These are phyloP conservation scores for Acholoe squamosa DNA, from an alignment of 2,888 invertebrate species.

Conservation along the genomic window DNA sequence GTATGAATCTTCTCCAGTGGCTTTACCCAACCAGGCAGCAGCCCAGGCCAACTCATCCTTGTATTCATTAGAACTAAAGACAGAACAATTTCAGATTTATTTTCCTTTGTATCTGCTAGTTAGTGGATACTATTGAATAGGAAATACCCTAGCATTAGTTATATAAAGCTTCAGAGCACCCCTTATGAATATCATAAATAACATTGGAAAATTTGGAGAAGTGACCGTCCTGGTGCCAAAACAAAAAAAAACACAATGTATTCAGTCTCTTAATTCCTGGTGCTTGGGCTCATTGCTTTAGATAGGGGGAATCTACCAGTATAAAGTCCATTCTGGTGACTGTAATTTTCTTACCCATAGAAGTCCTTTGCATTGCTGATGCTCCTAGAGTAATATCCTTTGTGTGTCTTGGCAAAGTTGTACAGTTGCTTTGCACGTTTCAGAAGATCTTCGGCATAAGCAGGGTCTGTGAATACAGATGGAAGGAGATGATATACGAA, in stretches of 20 bases:
- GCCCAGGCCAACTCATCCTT: slow-evolving; percentile 79
- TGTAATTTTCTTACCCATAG: slow-evolving; percentile 84
- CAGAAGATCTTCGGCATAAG: slow-evolving; percentile 84
- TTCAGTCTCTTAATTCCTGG: not conserved
- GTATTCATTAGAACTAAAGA: slow-evolving; percentile 66
- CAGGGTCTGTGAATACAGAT: slow-evolving; percentile 68
- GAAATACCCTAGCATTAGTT: not conserved
- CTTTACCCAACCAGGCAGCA: slow-evolving; percentile 77
- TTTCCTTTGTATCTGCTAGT: not conserved
- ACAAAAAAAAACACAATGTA: not conserved
- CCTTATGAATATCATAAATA: not conserved
- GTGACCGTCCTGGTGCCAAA: not conserved
- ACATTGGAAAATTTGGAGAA: no score
- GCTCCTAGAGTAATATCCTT: slow-evolving; percentile 85
- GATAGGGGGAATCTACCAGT: no score
- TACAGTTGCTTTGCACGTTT: slow-evolving; percentile 85
- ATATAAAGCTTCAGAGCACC: not conserved
- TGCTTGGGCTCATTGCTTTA: not conserved
- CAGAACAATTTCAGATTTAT: not conserved
- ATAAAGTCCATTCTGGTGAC: no score
- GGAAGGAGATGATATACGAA: no score
- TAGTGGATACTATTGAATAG: not conserved
- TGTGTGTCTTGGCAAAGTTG: slow-evolving; percentile 84
- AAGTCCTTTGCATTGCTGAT: slow-evolving; percentile 85
- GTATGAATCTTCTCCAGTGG: slow-evolving; percentile 75